Percentiles rank a stretch among this genome's conserved stretches.
These are phyloP conservation scores for Ophonus ardosiacus DNA, from an alignment of 2,888 invertebrate genomes.

Conservation along the genomic window DNA sequence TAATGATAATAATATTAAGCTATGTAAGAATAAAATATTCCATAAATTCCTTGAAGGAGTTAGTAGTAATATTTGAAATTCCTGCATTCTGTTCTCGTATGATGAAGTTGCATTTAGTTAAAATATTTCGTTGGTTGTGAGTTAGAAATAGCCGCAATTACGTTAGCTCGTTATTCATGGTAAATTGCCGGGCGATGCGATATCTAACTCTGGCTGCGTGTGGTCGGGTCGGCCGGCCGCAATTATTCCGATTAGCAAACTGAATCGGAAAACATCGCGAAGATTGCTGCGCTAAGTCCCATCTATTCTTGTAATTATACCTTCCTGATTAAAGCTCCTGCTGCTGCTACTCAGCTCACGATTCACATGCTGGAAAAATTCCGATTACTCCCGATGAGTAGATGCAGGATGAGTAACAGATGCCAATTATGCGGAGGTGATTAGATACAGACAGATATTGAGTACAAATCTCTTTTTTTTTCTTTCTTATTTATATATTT, in stretches of 20 bases:
- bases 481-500: not conserved
- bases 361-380: conserved; percentile 31
- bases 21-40: not conserved
- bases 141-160: conserved; percentile 35
- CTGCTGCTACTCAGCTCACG: not conserved
- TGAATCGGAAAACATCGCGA: conserved; percentile 48
- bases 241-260: conserved; percentile 47
- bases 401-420: not conserved
- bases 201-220: conserved; percentile 13
- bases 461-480: not conserved
- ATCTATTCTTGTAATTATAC: conserved; percentile 46
- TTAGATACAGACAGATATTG: not conserved
- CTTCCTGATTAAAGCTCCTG: conserved; percentile 29
- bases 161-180: conserved; percentile 33
- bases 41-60: not conserved
- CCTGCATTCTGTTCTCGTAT: not conserved
- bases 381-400: not conserved
- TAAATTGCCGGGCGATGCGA: not conserved
- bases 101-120: conserved; percentile 1
- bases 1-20: not conserved
- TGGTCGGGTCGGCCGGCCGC: conserved; percentile 19
- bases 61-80: conserved; percentile 1
- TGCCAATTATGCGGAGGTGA: conserved; percentile 5
- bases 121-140: conserved; percentile 17
- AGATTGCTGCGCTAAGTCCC: conserved; percentile 42